These are phyloP conservation scores for Lucifuga dentata DNA, from an alignment of 2,113 vertebrate genomes.

Conservation along the genomic window DNA sequence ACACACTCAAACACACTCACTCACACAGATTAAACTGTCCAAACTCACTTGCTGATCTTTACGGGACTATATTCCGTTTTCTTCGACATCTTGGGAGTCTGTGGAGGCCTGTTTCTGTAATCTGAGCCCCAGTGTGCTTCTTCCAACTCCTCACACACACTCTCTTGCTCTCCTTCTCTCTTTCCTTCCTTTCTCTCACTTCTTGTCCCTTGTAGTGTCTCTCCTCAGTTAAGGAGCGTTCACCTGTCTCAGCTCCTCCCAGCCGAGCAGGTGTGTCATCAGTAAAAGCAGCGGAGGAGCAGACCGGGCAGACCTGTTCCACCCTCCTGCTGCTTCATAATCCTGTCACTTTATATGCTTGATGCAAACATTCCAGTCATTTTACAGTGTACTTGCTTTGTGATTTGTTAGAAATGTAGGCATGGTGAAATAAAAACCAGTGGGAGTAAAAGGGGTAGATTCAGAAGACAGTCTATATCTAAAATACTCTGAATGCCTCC, in stretches of 20 bases:
- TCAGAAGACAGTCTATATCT: too few relatives aligned
- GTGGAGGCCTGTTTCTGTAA: slow-evolving; percentile 28
- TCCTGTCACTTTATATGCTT: not conserved
- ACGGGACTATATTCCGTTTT: slow-evolving; percentile 60
- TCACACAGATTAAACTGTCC: not conserved
- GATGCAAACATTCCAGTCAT: not conserved
- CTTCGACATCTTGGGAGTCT: slow-evolving; percentile 71
- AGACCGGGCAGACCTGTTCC: slow-evolving; percentile 83
- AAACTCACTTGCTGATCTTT: slow-evolving; percentile 80
- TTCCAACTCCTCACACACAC: slow-evolving; percentile 24
- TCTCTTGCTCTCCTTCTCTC: slow-evolving; percentile 16
- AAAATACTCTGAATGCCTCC: too few relatives aligned
- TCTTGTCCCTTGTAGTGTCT: not conserved
- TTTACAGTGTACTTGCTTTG: too few relatives aligned
- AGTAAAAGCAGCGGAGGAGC: slow-evolving; percentile 33
- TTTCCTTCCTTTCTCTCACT: slow-evolving; percentile 19
- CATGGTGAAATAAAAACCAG: too few relatives aligned
- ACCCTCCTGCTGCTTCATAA: not conserved
- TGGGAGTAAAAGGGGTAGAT: too few relatives aligned
- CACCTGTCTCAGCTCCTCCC: slow-evolving; percentile 75
- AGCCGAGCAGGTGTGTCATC: slow-evolving; percentile 75
- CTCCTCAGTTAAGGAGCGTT: slow-evolving; percentile 64
- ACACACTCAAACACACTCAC: slow-evolving; percentile 19
- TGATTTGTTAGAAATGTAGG: not conserved
- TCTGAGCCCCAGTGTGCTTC: slow-evolving; percentile 28